A percentile compares a stretch with the other conserved stretches of the same genome.
phyloP scores from a whole-genome alignment of 2,113 vertebrate species.

The Actenoides hombroni region DNA sequence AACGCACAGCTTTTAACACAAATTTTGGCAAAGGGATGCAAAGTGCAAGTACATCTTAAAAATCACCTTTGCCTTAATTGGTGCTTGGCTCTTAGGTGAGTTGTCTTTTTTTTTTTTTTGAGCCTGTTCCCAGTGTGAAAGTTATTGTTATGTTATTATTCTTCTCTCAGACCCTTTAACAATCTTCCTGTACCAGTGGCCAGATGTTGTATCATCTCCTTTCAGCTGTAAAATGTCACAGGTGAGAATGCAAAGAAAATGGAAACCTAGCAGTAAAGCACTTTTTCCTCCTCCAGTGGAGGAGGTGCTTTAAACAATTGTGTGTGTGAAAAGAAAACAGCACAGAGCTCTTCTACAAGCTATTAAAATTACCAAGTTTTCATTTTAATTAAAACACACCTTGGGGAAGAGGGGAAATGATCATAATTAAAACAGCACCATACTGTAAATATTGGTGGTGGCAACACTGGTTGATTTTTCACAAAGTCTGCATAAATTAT shows the following conservation, averaged over 20 bases:
- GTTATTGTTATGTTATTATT: neutral
- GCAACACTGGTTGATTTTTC: neutral
- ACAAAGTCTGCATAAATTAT: neutral
- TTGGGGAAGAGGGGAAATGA: neutral
- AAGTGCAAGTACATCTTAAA: neutral
- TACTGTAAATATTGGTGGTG: neutral
- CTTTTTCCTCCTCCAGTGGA: neutral
- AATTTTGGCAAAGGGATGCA: neutral
- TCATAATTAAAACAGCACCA: neutral
- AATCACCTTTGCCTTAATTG: neutral
- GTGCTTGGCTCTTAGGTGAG: neutral
- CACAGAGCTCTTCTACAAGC: neutral
- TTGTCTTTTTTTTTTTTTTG: neutral
- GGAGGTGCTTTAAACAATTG: neutral
- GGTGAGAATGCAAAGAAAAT: neutral
- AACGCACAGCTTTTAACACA: neutral
- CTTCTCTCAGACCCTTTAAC: neutral
- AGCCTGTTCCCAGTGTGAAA: neutral
- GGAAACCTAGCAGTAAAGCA: neutral
- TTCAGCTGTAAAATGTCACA: neutral
- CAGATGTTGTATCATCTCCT: neutral
- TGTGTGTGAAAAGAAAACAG: neutral
- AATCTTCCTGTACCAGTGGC: neutral
- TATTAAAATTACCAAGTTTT: neutral
- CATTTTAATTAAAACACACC: neutral